Percentiles rank a stretch among this genome's conserved stretches.
phyloP scores from a whole-genome alignment of 2,797 vertebrate genomes.

The Xerus rutilus region DNA sequence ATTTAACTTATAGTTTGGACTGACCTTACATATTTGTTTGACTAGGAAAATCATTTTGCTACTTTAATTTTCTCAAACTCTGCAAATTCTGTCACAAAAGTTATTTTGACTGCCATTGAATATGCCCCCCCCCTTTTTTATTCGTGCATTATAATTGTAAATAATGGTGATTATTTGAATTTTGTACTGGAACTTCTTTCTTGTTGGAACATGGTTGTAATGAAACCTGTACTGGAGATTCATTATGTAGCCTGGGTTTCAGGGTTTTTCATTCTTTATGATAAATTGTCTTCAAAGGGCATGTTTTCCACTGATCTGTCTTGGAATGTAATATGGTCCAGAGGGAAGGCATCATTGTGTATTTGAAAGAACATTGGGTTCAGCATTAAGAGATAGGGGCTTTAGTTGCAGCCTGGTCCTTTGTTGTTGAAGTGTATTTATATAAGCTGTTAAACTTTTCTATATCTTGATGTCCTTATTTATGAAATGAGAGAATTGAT shows the following conservation, averaged over 20 bases:
- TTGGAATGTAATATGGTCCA: slow-evolving; percentile 1
- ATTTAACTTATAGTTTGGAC: neutral
- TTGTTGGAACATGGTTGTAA: neutral
- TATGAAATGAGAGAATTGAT: slow-evolving; percentile 44
- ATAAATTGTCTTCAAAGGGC: neutral
- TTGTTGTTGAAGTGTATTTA: slow-evolving; percentile 38
- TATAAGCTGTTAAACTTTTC: neutral
- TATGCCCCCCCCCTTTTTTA: too few relatives aligned
- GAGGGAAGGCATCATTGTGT: neutral
- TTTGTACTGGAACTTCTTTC: slow-evolving; percentile 56
- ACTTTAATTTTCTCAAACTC: slow-evolving; percentile 37
- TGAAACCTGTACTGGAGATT: slow-evolving; percentile 28
- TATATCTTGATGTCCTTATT: neutral
- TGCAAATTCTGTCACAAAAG: slow-evolving; percentile 55
- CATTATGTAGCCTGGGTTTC: slow-evolving; percentile 21
- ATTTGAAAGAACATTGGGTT: slow-evolving; percentile 5
- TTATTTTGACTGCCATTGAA: slow-evolving; percentile 35
- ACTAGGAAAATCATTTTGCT: slow-evolving; percentile 28
- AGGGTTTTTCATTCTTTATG: slow-evolving; percentile 50
- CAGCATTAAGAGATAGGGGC: neutral
- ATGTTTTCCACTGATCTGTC: neutral
- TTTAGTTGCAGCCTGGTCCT: slow-evolving; percentile 17
- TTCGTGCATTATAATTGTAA: too few relatives aligned
- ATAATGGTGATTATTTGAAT: neutral
- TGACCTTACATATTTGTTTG: neutral